Conservation (phyloP, 2,113 vertebrate genomes). For the Crotalus helleri region DNA sequence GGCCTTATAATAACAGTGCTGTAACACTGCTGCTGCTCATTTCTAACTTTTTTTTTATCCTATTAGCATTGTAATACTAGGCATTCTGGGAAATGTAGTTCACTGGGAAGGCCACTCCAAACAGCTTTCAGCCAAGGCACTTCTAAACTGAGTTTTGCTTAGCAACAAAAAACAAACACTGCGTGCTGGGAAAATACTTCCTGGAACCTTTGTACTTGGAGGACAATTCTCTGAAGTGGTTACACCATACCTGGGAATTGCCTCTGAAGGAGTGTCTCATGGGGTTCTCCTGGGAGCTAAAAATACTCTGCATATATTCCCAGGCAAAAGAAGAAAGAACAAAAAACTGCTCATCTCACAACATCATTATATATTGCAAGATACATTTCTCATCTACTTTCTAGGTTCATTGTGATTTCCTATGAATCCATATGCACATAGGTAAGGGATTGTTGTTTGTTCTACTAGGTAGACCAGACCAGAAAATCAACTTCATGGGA, state of each 20-base stretch:
- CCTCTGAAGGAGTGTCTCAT: not conserved
- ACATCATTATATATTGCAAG: not conserved
- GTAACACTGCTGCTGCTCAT: not conserved
- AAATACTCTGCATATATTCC: slow-evolving; percentile 11
- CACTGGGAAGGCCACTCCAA: not conserved
- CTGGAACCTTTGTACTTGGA: not conserved
- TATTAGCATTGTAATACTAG: not conserved
- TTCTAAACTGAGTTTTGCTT: not conserved
- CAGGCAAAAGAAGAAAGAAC: not conserved
- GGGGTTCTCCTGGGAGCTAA: slow-evolving; percentile 24
- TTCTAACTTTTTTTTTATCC: not conserved
- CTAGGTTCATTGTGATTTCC: not conserved
- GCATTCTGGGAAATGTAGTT: slow-evolving; percentile 15
- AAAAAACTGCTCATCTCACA: not conserved
- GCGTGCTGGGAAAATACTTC: not conserved
- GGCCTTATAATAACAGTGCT: slow-evolving; percentile 37
- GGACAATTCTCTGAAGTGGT: slow-evolving; percentile 22
- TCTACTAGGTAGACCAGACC: not conserved
- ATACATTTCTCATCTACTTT: not conserved
- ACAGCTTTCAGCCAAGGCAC: fast-evolving
- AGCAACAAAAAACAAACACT: not conserved
- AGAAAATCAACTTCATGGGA: not conserved
- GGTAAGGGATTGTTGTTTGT: too few species aligned
- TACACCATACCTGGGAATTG: slow-evolving; percentile 6
- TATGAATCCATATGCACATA: not conserved